These are phyloP conservation scores for Eulemur mongoz DNA, from an alignment of 2,797 vertebrate genomes.

Conservation along the genomic window DNA sequence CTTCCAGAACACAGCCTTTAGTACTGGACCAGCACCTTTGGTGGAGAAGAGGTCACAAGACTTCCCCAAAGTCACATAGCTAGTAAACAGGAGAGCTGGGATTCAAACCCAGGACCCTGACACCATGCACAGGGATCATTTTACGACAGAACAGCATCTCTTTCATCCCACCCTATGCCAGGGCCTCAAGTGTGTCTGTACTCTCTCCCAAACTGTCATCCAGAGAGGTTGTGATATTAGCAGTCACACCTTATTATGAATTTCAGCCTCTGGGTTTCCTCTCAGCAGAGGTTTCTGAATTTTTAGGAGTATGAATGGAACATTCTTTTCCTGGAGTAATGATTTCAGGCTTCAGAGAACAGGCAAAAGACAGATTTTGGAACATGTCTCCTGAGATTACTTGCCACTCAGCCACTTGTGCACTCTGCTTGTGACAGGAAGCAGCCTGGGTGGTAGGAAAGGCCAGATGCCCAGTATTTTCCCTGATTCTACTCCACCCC, in stretches of 20 bases:
- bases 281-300: background rate
- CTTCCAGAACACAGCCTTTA: background rate
- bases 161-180: background rate
- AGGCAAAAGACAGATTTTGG: background rate
- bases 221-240: background rate
- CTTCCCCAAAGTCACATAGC: background rate
- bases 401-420: background rate
- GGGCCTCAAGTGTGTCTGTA: background rate
- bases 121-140: fast-evolving
- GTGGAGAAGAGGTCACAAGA: background rate
- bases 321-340: background rate
- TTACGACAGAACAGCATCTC: background rate
- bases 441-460: background rate
- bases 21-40: background rate
- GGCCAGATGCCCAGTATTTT: background rate
- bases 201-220: background rate
- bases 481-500: background rate
- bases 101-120: background rate
- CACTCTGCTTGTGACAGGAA: background rate
- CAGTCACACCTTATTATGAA: background rate
- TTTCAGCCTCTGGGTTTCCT: background rate
- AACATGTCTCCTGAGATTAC: background rate
- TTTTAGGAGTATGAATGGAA: background rate
- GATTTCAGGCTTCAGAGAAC: background rate
- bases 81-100: background rate